Percentiles rank a stretch among this genome's conserved stretches.
phyloP scores from a whole-genome alignment of 2,888 invertebrate genomes.

The Gymnocheta viridis region DNA sequence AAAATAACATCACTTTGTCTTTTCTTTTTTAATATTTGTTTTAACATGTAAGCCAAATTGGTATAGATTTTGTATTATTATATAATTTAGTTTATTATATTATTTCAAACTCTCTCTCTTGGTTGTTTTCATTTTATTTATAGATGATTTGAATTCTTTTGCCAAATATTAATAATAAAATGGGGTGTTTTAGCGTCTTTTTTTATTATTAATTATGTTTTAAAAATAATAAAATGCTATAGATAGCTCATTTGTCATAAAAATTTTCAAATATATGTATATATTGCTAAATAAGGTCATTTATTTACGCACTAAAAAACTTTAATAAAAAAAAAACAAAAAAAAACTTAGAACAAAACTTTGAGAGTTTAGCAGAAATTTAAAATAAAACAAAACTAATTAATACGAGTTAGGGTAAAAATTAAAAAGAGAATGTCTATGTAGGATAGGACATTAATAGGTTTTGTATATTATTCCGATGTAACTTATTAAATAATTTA shows the following conservation, averaged over 20 bases:
- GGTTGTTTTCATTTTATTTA: slow-evolving; percentile 16
- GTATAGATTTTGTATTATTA: slow-evolving; percentile 59
- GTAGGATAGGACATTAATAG: slow-evolving; percentile 36
- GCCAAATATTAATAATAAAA: slow-evolving; percentile 36
- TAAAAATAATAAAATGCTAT: slow-evolving; percentile 2
- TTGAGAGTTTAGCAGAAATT: slow-evolving; percentile 46
- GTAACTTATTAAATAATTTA: slow-evolving; percentile 69
- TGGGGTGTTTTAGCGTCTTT: background rate
- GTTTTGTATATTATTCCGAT: slow-evolving; percentile 54
- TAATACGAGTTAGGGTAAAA: slow-evolving; percentile 48
- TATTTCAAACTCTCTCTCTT: slow-evolving; percentile 58
- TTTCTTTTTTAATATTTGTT: slow-evolving; percentile 59
- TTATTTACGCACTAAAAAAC: slow-evolving; percentile 13
- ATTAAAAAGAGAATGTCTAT: slow-evolving; percentile 34
- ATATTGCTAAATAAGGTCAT: slow-evolving; percentile 31
- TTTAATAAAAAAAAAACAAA: background rate
- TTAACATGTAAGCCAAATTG: slow-evolving; percentile 65
- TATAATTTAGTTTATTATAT: slow-evolving; percentile 53
- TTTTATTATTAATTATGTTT: background rate
- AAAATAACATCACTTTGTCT: slow-evolving; percentile 7
- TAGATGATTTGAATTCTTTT: slow-evolving; percentile 25
- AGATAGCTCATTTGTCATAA: slow-evolving; percentile 7
- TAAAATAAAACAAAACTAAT: slow-evolving; percentile 35
- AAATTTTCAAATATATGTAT: slow-evolving; percentile 20
- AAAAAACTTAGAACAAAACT: slow-evolving; percentile 27